A percentile compares a stretch with the other conserved stretches of the same genome.
phyloP scores from a whole-genome alignment of 1,140 invertebrate species.

The Heliconius congener region DNA sequence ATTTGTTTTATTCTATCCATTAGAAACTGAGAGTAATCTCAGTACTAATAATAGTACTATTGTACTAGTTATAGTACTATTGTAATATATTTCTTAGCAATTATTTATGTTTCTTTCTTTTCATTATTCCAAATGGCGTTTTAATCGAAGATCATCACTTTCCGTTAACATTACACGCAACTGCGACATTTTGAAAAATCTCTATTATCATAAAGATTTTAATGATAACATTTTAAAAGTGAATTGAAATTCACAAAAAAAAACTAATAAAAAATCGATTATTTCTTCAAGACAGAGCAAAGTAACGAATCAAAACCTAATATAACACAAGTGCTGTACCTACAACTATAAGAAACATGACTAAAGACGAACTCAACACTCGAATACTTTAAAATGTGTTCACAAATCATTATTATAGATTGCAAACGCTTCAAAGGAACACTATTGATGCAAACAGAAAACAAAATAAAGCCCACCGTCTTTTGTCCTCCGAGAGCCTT shows the following conservation, averaged over 20 bases:
- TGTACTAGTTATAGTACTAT: too few species aligned
- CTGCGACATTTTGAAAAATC: too few species aligned
- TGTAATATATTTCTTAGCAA: too few species aligned
- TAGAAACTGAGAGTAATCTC: too few species aligned
- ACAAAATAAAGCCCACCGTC: slow-evolving; percentile 47
- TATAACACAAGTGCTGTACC: neutral
- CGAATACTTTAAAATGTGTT: slow-evolving; percentile 13
- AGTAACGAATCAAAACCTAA: neutral
- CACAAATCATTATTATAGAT: slow-evolving; percentile 32
- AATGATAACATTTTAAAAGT: neutral
- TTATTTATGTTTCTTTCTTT: too few species aligned
- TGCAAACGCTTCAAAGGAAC: slow-evolving; percentile 32
- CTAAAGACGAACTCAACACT: slow-evolving; percentile 6
- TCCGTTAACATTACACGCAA: too few species aligned
- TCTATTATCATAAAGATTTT: too few species aligned
- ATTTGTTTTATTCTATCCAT: too few species aligned
- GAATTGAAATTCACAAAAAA: neutral
- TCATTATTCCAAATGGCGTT: too few species aligned
- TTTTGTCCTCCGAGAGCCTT: slow-evolving; percentile 43
- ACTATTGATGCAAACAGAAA: slow-evolving; percentile 33
- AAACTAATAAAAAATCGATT: neutral
- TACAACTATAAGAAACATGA: neutral
- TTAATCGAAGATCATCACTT: too few species aligned
- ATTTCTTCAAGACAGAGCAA: neutral
- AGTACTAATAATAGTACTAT: too few species aligned